A percentile compares a stretch with the other conserved stretches of the same genome.
Conservation (phyloP, 1,140 invertebrate species). For the Drosophila grimshawi region DNA sequence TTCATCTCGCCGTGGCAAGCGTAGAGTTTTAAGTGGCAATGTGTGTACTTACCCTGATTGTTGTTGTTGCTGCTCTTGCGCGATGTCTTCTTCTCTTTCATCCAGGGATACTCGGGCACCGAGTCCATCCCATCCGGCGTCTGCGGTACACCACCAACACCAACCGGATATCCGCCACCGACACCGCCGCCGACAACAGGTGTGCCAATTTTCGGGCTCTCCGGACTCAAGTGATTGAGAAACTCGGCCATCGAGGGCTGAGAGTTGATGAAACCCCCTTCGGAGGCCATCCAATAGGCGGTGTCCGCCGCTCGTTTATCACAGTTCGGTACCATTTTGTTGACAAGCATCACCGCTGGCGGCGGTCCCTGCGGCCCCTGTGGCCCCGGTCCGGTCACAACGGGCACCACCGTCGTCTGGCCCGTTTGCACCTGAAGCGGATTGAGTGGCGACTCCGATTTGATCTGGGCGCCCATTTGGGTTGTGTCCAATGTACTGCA, state of each 20-base stretch:
- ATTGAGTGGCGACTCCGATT: slow-evolving; percentile 81
- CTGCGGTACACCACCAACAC: slow-evolving; percentile 79
- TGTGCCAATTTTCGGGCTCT: slow-evolving; percentile 85
- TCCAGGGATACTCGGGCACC: slow-evolving; percentile 97
- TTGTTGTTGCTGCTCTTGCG: slow-evolving; percentile 91
- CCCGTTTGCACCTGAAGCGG: slow-evolving; percentile 77
- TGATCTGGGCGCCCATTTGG: slow-evolving; percentile 83
- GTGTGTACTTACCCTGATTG: slow-evolving; percentile 92
- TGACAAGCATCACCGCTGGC: slow-evolving; percentile 74
- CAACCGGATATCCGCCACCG: slow-evolving; percentile 78
- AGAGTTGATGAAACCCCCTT: slow-evolving; percentile 96
- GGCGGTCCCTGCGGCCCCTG: slow-evolving; percentile 66
- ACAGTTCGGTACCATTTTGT: slow-evolving; percentile 83
- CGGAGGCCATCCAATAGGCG: slow-evolving; percentile 85
- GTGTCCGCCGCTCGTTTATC: slow-evolving; percentile 81
- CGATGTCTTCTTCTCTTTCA: slow-evolving; percentile 98
- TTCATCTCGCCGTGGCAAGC: slow-evolving; percentile 41
- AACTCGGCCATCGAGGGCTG: slow-evolving; percentile 97
- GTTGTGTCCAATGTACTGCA: slow-evolving; percentile 77
- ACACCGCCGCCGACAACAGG: slow-evolving; percentile 85
- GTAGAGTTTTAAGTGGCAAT: slow-evolving; percentile 20
- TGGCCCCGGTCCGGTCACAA: slow-evolving; percentile 36
- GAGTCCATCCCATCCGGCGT: slow-evolving; percentile 87
- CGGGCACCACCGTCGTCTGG: slow-evolving; percentile 54
- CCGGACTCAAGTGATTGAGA: slow-evolving; percentile 89